A percentile compares a stretch with the other conserved stretches of the same genome.
phyloP scores from a whole-genome alignment of 2,113 vertebrate genomes.

The Podarcis cretensis region DNA sequence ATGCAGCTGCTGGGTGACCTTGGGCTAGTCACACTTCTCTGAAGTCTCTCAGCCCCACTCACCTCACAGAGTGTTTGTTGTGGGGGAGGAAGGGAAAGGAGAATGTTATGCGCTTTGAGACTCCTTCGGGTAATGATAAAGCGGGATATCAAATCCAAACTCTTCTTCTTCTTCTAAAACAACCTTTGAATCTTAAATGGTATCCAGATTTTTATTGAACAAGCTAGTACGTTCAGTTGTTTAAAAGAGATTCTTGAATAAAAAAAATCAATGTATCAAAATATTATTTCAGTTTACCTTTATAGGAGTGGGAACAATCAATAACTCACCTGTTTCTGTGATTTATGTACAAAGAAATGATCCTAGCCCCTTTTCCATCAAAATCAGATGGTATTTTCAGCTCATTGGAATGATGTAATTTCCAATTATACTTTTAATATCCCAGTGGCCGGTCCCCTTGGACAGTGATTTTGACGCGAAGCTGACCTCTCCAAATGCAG shows the following conservation, averaged over 20 bases:
- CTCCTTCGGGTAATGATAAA: too few species aligned
- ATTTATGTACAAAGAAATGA: not conserved
- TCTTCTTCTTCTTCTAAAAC: not conserved
- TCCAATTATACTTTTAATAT: not conserved
- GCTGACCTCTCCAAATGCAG: not conserved
- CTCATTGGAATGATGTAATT: not conserved
- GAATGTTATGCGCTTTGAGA: too few species aligned
- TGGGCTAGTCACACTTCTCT: too few species aligned
- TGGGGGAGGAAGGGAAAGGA: too few species aligned
- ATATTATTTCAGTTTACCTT: not conserved
- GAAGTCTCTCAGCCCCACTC: too few species aligned
- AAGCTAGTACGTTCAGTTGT: not conserved
- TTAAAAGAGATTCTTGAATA: not conserved
- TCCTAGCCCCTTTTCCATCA: not conserved
- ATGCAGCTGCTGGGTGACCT: too few species aligned
- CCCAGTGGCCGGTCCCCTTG: not conserved
- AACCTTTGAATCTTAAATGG: not conserved
- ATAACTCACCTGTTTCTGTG: not conserved
- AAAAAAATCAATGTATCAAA: not conserved
- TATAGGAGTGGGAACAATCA: too few species aligned
- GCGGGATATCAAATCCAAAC: too few species aligned
- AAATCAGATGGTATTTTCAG: not conserved
- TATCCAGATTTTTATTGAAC: not conserved
- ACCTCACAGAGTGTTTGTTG: too few species aligned
- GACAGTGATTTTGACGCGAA: not conserved